Base-by-base conservation (phyloP, 2,113 vertebrate genomes). In the Istiophorus platypterus region DNA sequence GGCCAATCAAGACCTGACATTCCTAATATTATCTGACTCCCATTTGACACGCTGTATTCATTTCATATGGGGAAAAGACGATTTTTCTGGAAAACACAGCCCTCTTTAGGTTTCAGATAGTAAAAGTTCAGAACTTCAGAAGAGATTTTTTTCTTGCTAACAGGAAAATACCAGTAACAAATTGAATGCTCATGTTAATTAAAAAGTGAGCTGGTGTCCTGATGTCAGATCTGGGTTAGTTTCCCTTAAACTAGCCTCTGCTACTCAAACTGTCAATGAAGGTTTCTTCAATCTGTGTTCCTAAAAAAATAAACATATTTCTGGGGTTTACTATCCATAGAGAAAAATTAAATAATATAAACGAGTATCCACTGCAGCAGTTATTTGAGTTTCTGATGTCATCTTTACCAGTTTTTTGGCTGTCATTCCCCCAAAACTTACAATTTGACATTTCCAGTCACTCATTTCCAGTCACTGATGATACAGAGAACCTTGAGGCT, bases 1-100 rank as follows among this genome's bases (percentile, higher is more conserved):
- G n/a, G 24, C 20, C 24, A 80, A 74, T 76, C 51, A 26, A 39
- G 57, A 57, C n/a, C 24, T 85, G 85, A 85, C 82, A 76, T 85
- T 87, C 85, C n/a, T 26, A 37, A 20, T 34, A 66, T 72, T 65
- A 58, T 58, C 26, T 57, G 59, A 76, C 56, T 54, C 39, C 52
- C 26, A 69, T 59, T 71, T 64, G 65, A 67, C 56, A 62, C 39
- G 1, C 15, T 18, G 47, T 58, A 27, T 70, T 72, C 63, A 63
- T 64, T 26, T 49, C 29, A 42, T 58, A 61, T 29, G 26, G 62
- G 13, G 62, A 12, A 9, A 52, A 61, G 39, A 52, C 0, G 0
- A 51, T n/a, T 47, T 63, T 26, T 14, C 57, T 74, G 5, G 24
- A 2, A 58, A 64, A 72, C 22, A 34, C 22, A 22, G 24, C 31